phyloP scores from a whole-genome alignment of 2,888 invertebrate genomes.

The Xylophagus ater region DNA sequence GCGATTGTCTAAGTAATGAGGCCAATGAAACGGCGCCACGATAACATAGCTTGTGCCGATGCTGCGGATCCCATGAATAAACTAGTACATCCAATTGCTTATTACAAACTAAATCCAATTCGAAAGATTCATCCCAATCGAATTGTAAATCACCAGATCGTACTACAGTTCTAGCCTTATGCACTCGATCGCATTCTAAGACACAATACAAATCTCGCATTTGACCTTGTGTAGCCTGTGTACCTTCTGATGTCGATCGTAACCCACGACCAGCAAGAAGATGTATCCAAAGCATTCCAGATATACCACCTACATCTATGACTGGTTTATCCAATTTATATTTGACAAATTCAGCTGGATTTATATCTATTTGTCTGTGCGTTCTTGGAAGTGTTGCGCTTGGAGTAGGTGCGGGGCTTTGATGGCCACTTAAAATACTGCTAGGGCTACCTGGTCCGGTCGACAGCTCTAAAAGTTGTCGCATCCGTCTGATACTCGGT shows the following conservation, averaged over 20 bases:
- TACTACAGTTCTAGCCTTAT: conserved; percentile 93
- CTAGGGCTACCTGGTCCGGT: conserved; percentile 38
- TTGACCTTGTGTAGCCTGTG: conserved; percentile 48
- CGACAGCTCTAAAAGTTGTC: conserved; percentile 66
- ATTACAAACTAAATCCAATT: conserved; percentile 89
- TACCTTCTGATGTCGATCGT: conserved; percentile 64
- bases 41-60: conserved; percentile 91
- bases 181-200: conserved; percentile 90
- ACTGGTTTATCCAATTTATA: conserved; percentile 75
- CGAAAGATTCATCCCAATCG: conserved; percentile 99
- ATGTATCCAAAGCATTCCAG: conserved; percentile 85
- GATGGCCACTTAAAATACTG: conserved; percentile 45
- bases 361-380: conserved; percentile 72
- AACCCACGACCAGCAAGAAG: conserved; percentile 78
- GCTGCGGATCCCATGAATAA: conserved; percentile 99
- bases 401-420: conserved; percentile 65
- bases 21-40: conserved; percentile 79
- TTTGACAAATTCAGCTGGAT: conserved; percentile 84
- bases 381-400: conserved; percentile 63
- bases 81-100: conserved; percentile 90
- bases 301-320: conserved; percentile 51
- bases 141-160: conserved; percentile 92
- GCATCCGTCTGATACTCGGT: conserved; percentile 68
- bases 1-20: conserved; percentile 67
- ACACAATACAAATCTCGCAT: conserved; percentile 92